phyloP scores from a whole-genome alignment of 2,113 vertebrate species.

The Ciconia maguari region DNA sequence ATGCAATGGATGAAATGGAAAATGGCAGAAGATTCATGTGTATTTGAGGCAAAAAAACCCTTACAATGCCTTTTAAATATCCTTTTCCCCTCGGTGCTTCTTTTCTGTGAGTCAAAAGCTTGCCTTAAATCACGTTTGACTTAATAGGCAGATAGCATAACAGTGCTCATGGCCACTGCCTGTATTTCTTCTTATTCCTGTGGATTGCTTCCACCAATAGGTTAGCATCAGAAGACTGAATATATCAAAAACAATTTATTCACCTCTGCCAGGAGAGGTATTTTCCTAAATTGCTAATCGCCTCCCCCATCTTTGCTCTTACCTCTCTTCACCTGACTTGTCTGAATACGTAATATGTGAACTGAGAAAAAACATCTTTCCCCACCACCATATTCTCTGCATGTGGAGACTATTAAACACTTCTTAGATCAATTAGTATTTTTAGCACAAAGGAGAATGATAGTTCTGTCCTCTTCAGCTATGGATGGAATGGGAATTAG shows the following conservation, averaged over 20 bases:
- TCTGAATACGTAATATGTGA: not conserved
- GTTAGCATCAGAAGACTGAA: not conserved
- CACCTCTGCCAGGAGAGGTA: not conserved
- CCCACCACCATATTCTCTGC: not conserved
- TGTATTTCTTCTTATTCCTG: not conserved
- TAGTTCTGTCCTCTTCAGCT: not conserved
- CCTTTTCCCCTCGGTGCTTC: not conserved
- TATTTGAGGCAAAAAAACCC: not conserved
- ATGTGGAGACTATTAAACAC: not conserved
- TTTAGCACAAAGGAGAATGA: not conserved
- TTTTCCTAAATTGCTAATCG: not conserved
- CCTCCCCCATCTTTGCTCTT: not conserved
- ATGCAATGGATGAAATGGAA: not conserved
- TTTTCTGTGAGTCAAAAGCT: not conserved
- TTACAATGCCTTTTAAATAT: not conserved
- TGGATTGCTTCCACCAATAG: not conserved
- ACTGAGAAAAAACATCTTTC: not conserved
- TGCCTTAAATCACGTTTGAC: not conserved
- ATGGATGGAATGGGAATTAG: not conserved
- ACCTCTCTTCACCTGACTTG: not conserved
- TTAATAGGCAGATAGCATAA: not conserved
- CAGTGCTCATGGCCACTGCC: not conserved
- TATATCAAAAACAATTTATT: not conserved
- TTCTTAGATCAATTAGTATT: not conserved
- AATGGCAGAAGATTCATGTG: not conserved